A percentile compares a stretch with the other conserved stretches of the same genome.
phyloP scores from a whole-genome alignment of 37 sponge, comb jelly and placozoan genomes.

The Chondrilla cf. caribensis region DNA sequence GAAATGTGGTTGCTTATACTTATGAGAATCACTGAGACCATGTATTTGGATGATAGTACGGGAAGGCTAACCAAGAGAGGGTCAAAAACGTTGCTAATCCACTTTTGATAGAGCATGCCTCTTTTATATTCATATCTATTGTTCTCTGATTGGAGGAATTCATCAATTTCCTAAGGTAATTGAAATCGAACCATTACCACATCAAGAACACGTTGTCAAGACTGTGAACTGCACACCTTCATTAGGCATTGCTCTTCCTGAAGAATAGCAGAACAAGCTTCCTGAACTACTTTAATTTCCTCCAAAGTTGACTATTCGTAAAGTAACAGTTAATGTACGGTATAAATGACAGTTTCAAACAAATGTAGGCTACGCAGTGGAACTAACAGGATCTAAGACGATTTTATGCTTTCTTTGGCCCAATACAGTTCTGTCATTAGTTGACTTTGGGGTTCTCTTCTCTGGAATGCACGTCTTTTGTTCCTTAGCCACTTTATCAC shows the following conservation, averaged over 20 bases:
- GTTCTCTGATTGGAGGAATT: slow-evolving; percentile 26
- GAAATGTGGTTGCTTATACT: neutral
- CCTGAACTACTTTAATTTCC: neutral
- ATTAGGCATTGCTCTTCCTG: slow-evolving; percentile 7
- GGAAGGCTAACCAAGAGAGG: slow-evolving; percentile 49
- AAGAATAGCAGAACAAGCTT: neutral
- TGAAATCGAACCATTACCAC: neutral
- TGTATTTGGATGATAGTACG: too few species aligned
- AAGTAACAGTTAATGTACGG: too few species aligned
- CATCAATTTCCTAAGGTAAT: slow-evolving; percentile 52
- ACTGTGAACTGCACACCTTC: neutral
- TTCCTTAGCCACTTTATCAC: too few species aligned
- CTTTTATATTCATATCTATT: slow-evolving; percentile 39
- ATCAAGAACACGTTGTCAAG: neutral
- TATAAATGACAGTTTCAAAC: too few species aligned
- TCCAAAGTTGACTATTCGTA: neutral
- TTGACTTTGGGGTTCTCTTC: too few species aligned
- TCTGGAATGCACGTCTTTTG: too few species aligned
- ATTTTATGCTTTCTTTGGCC: too few species aligned
- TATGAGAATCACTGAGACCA: too few species aligned
- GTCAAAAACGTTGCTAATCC: slow-evolving; percentile 59
- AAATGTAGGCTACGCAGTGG: too few species aligned
- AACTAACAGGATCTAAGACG: too few species aligned
- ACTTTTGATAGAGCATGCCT: slow-evolving; percentile 72
- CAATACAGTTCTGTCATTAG: too few species aligned